These are phyloP conservation scores for Acanthisitta chloris DNA, from an alignment of 2,113 vertebrate genomes.

Conservation along the genomic window DNA sequence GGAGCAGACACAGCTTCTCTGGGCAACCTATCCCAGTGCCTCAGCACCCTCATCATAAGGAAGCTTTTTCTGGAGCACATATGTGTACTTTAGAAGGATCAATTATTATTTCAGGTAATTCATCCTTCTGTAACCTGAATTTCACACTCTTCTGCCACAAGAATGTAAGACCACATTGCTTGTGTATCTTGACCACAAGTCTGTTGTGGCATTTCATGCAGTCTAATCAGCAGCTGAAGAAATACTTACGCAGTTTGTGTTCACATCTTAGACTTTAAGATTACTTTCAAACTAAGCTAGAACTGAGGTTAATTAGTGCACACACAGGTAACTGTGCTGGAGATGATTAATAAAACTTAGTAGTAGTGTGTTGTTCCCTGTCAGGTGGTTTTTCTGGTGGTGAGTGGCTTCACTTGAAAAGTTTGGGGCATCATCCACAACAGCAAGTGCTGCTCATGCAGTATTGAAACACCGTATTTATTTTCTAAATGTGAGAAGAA, in stretches of 20 bases:
- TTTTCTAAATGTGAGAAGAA: background rate
- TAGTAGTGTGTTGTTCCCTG: background rate
- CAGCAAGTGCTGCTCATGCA: background rate
- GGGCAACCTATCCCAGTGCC: background rate
- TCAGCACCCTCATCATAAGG: fast-evolving
- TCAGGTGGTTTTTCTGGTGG: background rate
- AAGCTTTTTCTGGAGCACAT: fast-evolving
- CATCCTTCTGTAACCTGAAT: background rate
- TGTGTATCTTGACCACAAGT: background rate
- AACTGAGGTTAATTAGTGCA: background rate
- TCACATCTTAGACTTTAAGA: background rate
- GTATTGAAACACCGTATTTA: background rate
- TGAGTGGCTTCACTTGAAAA: background rate
- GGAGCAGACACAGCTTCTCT: background rate
- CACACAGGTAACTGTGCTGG: background rate
- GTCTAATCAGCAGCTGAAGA: background rate
- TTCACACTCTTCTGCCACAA: fast-evolving
- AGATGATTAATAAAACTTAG: background rate
- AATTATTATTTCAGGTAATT: background rate
- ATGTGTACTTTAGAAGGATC: background rate
- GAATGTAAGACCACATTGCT: background rate
- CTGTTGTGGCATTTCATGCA: background rate
- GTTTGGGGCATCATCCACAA: no score
- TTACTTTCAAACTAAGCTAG: background rate
- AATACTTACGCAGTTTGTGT: background rate